Base-by-base conservation (phyloP, 2,888 invertebrate species). In the Melitaea athalia region DNA sequence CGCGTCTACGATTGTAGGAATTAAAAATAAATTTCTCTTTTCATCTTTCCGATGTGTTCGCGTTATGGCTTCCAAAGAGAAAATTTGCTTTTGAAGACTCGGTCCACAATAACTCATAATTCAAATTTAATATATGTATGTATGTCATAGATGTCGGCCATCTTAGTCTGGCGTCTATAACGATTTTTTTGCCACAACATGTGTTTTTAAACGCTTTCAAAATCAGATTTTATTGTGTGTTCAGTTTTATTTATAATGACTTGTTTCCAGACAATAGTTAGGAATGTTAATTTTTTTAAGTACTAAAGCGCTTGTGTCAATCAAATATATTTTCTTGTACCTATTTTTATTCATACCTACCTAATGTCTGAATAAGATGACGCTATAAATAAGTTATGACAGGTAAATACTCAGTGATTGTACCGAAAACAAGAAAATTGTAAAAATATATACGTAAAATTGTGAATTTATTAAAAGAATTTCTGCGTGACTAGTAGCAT, bases 11-110 rank as follows among this genome's bases (percentile, higher is more conserved):
- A 80, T 82, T 82, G 83, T 80, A 79, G 81, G 79, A 84, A 88
- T 88, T 85, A 89, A 88, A 89, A 89, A 88, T 88, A 87, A 82
- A 81, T 78, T 81, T 81, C 64, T 80, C 85, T 81, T 89, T 89
- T 89, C 89, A 89, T 89, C 88, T 89, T 81, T 74, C 72, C 77
- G 79, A 60, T 50, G 76, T 78, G 78, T 76, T 81, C 77, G 80
- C 77, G 76, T 84, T 81, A 84, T 82, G 80, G 82, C 83, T 85
- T 86, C 83, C 80, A 81, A 83, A 76, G 81, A 67, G 77, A 77
- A 77, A 78, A 75, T 80, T 77, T 74, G 72, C 77, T 83, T 86
- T 88, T 89, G 87, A 88, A 84, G 82, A 87, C 74, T 33, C 78
- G 76, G 80, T 78, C 79, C 78, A 73, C 74, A 72, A 68, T 75